Percentiles rank a stretch among this genome's conserved stretches.
Evolutionary conservation across 53 echinoderm and acorn worm species (phyloP).

Genomic region (Arbacia lixula): DNA sequence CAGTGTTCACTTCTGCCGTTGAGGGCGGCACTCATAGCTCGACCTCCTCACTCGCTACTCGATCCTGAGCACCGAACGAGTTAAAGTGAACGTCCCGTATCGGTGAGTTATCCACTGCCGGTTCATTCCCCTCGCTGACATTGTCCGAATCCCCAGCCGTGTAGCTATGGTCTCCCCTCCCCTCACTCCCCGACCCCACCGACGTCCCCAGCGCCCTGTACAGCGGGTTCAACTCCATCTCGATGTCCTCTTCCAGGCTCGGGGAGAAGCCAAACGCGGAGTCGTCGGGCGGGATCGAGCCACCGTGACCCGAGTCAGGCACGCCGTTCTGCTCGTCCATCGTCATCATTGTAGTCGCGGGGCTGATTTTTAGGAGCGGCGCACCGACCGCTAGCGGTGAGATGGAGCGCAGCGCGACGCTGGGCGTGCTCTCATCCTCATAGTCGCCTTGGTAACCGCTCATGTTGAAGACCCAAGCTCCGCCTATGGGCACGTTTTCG

Average conservation of each 20-base stretch:
- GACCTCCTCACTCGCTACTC: conserved; percentile 28
- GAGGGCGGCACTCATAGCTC: conserved; percentile 35
- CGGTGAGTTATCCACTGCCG: background rate
- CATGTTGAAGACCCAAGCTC: conserved; percentile 31
- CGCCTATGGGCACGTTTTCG: conserved; percentile 30
- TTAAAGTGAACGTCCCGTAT: conserved; percentile 42
- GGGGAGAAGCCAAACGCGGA: conserved; percentile 44
- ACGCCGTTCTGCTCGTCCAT: conserved; percentile 33
- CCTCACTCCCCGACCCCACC: conserved; percentile 4
- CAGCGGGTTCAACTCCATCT: conserved; percentile 39
- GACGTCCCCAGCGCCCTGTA: conserved; percentile 25
- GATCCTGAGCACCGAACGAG: conserved; percentile 40
- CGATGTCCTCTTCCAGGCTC: conserved; percentile 43
- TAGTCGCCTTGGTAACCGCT: conserved; percentile 21
- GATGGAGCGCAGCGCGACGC: conserved; percentile 47
- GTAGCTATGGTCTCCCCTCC: conserved; percentile 42
- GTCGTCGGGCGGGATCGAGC: conserved; percentile 47
- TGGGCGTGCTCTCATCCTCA: conserved; percentile 7
- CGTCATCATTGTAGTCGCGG: background rate
- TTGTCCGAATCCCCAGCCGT: conserved; percentile 48
- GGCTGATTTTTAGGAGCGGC: conserved; percentile 30
- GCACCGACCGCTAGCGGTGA: conserved; percentile 45
- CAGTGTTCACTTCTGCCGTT: too few relatives aligned
- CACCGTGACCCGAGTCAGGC: conserved; percentile 54
- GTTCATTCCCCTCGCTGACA: conserved; percentile 45